Evolutionary conservation across 2,888 invertebrate species (phyloP), one percentile per base, ranked within the genome.

Genomic region (Apodemia mormo): DNA sequence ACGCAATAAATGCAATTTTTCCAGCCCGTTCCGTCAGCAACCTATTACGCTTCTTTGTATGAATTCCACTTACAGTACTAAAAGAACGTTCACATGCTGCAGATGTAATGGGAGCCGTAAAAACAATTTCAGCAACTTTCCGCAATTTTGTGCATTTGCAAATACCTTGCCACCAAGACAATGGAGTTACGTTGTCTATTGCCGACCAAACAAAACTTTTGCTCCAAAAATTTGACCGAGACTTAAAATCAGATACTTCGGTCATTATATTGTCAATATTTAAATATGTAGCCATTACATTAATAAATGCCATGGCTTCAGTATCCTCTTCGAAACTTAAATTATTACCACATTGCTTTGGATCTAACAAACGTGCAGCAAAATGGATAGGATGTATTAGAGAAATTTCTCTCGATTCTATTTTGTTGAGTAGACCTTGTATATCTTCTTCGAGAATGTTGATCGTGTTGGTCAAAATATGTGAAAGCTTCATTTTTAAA

Each of bases 71-170:
- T 49, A 75, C 74, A 8, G 69, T 70, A 71, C 75, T 76, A 70
- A 75, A 77, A 43, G 73, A 72, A 40, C 75, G 68, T 71, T 76
- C 75, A 43, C 71, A 72, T 45, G 75, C 74, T 45, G 75, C 72
- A 22, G 74, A 77, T 52, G 76, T 76, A 65, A 76, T 76, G 6
- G 76, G 74, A 72, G 75, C 76, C 56, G 76, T 75, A n/a, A 76
- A 40, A 70, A 77, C 71, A 14, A 75, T 45, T 69, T 73, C 72
- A 56, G 76, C 75, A 70, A 76, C 74, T 52, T 58, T 76, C 66
- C 72, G 75, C 65, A 75, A 68, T 43, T 66, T 66, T 69, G 69
- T 76, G 54, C 66, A 75, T 45, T 33, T 33, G 33, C 33, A 33
- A 33, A 66, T 66, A 29, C 66, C 30, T 66, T 45, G 43, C 66